Evolutionary conservation across 2,113 vertebrate genomes (phyloP).

Genomic region (Marmota flaviventris): DNA sequence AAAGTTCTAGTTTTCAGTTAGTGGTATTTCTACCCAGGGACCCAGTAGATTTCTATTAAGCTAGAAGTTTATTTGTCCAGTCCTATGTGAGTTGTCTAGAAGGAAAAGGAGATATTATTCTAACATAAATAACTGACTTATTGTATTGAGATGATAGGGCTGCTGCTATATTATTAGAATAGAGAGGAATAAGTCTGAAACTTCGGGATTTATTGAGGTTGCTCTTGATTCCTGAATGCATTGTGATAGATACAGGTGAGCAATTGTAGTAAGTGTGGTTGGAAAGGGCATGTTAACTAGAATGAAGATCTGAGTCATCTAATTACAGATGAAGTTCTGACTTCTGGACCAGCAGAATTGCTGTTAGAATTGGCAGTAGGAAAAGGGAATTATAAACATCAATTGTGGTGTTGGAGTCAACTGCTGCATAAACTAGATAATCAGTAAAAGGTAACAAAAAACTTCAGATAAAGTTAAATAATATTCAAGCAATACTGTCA

Average conservation of each 20-base stretch:
- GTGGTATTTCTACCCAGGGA: accelerated
- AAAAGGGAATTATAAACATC: not conserved
- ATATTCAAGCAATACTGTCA: not conserved
- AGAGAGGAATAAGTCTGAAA: not conserved
- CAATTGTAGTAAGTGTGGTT: not conserved
- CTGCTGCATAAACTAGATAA: not conserved
- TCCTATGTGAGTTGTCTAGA: not conserved
- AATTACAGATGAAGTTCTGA: not conserved
- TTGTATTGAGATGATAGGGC: not conserved
- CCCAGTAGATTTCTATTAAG: not conserved
- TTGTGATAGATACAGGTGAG: not conserved
- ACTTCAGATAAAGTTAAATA: not conserved
- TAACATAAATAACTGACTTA: not conserved
- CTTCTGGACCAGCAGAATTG: not conserved
- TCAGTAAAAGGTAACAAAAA: not conserved
- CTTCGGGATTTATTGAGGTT: not conserved
- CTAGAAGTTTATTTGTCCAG: not conserved
- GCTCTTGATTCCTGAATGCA: not conserved
- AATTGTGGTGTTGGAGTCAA: not conserved
- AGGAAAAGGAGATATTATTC: not conserved
- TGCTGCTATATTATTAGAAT: not conserved
- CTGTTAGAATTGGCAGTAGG: not conserved
- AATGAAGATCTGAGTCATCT: not conserved
- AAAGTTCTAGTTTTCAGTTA: not conserved
- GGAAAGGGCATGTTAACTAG: not conserved